Base-by-base conservation (phyloP, 2,888 invertebrate genomes). In the Chironomus riparius region DNA sequence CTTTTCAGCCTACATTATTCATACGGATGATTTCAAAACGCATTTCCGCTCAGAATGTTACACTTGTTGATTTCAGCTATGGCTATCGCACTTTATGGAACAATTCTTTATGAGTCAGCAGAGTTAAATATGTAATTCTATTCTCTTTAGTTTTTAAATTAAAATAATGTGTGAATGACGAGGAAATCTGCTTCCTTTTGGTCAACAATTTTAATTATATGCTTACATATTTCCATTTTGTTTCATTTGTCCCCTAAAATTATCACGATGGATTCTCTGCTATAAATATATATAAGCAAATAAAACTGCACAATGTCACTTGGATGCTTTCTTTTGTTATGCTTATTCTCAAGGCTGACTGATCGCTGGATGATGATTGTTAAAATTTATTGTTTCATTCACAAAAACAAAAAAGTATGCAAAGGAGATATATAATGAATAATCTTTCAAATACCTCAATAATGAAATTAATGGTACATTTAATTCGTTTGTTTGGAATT, bases 301-400 rank as follows among this genome's bases (percentile, higher is more conserved):
- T 50, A 50, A 56, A 21, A 65, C 65, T 65, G 65, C 65, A 65
- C 65, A 65, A 65, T 65, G 65, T 65, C 65, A 65, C 65, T 65
- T 22, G 6, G 22, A 65, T 56, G 22, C 65, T 65, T 65, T 24
- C 22, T 65, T 24, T 65, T 65, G 65, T 65, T 65, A 65, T 65
- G 56, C n/a, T 56, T 6, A 56, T 65, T 24, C 15, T 22, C 65
- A 65, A 65, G 65, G 65, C 24, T 65, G 65, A 3, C 10, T 15
- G 15, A 38, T 38, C 38, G 7, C 38, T 38, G 28, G n/a, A 28
- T 28, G 38, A 38, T 38, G 38, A 38, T 38, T 38, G 10, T 38
- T 38, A 4, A 38, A 38, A 38, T 38, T 38, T 38, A 56, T 56
- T 56, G 56, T 56, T 15, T 56, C 7, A 15, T 56, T 18, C 15